Evolutionary conservation across 2,797 vertebrate species (phyloP).

Genomic region (Morelia viridis): DNA sequence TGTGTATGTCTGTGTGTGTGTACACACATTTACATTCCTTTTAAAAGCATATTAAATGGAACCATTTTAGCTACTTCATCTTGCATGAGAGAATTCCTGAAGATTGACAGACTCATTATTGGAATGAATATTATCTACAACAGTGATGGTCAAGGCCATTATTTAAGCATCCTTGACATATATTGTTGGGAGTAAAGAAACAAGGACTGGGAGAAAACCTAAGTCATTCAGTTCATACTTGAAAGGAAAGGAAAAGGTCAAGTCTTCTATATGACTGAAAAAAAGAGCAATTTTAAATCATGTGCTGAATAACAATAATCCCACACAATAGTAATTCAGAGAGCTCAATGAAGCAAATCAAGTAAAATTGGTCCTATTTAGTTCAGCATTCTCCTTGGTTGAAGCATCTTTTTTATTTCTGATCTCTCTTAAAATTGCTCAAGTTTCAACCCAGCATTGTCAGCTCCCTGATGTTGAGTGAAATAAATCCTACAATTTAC

Average conservation of each 20-base stretch:
- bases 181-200: background rate
- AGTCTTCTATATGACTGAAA: conserved; percentile 19
- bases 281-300: conserved; percentile 41
- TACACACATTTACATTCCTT: conserved; percentile 5
- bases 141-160: conserved; percentile 25
- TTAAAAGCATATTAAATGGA: conserved; percentile 22
- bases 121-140: conserved; percentile 25
- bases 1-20: background rate
- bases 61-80: conserved; percentile 11
- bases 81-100: conserved; percentile 23
- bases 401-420: background rate
- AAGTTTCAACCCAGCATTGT: background rate
- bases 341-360: conserved; percentile 42
- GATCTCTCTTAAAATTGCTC: conserved; percentile 41
- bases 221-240: conserved; percentile 13
- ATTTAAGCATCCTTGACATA: conserved; percentile 18
- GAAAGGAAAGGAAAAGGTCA: conserved; percentile 9
- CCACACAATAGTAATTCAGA: conserved; percentile 38
- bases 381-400: conserved; percentile 35
- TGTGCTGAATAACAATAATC: conserved; percentile 39
- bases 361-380: conserved; percentile 58
- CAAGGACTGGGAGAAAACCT: background rate
- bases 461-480: conserved; percentile 35
- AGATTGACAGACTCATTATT: conserved; percentile 40
- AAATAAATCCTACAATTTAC: conserved; percentile 39